Evolutionary conservation across 1,140 invertebrate species (phyloP).

Genomic region (Himalopsyche phryganea): DNA sequence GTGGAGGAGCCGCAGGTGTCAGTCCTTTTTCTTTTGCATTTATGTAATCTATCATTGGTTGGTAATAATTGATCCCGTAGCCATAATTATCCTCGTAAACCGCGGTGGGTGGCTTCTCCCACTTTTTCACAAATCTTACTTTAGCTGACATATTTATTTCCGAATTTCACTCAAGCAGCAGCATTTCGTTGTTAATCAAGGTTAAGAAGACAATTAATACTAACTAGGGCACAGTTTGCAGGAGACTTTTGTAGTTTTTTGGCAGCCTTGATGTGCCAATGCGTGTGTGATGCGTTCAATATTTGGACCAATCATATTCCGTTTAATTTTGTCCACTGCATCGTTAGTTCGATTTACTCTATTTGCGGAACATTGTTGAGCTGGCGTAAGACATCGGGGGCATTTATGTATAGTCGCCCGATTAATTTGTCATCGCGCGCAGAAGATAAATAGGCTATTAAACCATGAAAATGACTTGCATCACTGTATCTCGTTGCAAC

Average conservation of each 20-base stretch:
- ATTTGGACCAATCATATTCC: slow-evolving; percentile 7
- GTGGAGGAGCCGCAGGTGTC: slow-evolving; percentile 52
- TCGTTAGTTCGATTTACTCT: slow-evolving; percentile 17
- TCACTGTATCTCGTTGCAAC: too few species aligned
- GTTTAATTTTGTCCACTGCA: slow-evolving; percentile 8
- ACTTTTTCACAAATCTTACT: slow-evolving; percentile 36
- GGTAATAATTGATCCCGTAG: slow-evolving; percentile 75
- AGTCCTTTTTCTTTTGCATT: slow-evolving; percentile 55
- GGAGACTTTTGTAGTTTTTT: slow-evolving; percentile 45
- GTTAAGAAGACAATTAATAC: slow-evolving; percentile 8
- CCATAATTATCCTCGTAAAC: slow-evolving; percentile 78
- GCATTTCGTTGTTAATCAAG: slow-evolving; percentile 5
- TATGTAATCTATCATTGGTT: slow-evolving; percentile 80
- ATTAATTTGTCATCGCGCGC: too few species aligned
- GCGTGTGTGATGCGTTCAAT: slow-evolving; percentile 8
- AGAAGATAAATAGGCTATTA: too few species aligned
- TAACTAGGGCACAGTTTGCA: slow-evolving; percentile 8
- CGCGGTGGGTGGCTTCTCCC: slow-evolving; percentile 58
- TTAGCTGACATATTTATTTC: slow-evolving; percentile 9
- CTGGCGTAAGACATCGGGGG: slow-evolving; percentile 10
- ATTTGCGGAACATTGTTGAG: slow-evolving; percentile 23
- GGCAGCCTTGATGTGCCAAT: slow-evolving; percentile 42
- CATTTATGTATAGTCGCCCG: background rate
- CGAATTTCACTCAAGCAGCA: background rate
- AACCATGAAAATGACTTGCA: too few species aligned